These are phyloP conservation scores for Polypterus senegalus DNA, from an alignment of 2,113 vertebrate species.

Conservation along the genomic window DNA sequence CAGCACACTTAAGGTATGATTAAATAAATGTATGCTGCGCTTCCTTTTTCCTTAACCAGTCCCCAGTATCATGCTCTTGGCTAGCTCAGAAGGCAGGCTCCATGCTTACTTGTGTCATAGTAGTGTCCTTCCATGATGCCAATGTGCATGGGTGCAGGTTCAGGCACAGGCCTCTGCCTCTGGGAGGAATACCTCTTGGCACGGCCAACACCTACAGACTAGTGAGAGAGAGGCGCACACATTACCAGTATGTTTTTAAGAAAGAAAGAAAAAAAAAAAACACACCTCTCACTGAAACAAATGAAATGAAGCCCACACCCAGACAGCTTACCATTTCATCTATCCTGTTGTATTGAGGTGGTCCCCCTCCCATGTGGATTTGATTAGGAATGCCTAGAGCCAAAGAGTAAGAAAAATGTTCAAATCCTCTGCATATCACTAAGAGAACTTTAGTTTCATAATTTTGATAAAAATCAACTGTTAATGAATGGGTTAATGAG, in stretches of 20 bases:
- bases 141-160: slow-evolving; percentile 83
- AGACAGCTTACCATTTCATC: slow-evolving; percentile 66
- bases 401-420: slow-evolving; percentile 14
- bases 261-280: background rate
- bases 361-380: slow-evolving; percentile 60
- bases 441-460: too few species aligned
- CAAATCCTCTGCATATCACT: too few species aligned
- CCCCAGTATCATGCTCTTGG: slow-evolving; percentile 1
- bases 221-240: slow-evolving; percentile 6
- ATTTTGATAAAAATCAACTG: too few species aligned
- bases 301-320: background rate
- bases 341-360: slow-evolving; percentile 66
- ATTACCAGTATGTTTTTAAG: background rate
- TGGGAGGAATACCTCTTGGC: slow-evolving; percentile 94
- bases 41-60: slow-evolving; percentile 14
- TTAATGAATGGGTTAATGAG: too few species aligned
- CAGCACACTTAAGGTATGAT: too few species aligned
- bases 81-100: background rate
- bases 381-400: slow-evolving; percentile 61
- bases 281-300: background rate
- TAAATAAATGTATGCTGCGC: background rate
- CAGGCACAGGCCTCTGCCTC: slow-evolving; percentile 74
- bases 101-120: slow-evolving; percentile 79
- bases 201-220: slow-evolving; percentile 64
- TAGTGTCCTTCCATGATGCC: slow-evolving; percentile 94